Evolutionary conservation across 2,113 vertebrate genomes (phyloP), one percentile per base, ranked within the genome.

Genomic region (Marmota monax): DNA sequence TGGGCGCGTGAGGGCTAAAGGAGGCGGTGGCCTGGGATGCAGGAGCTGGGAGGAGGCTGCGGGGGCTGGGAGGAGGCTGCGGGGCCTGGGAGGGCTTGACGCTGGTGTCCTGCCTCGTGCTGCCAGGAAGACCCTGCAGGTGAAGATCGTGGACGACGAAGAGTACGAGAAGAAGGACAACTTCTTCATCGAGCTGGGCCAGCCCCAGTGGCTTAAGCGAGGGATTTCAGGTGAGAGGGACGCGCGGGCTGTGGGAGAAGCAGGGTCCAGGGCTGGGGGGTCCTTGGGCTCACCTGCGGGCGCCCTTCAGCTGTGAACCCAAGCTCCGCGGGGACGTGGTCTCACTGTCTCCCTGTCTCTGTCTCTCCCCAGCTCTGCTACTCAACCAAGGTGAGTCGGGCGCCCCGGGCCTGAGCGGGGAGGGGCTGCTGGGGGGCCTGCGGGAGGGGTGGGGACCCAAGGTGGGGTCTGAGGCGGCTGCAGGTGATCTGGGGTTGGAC

Each of bases 81-180:
- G 3, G 29, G 34, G 1, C 34, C 34, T 10, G 14, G 8, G 16
- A 39, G 63, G 73, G 11, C 2, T 61, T 83, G 18, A 96, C 1
- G 16, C 74, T 32, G 18, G 18, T 17, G 14, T 53, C 67, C 34
- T 16, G 48, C 93, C 67, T 37, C 51, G 48, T 8, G 16, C 25
- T 56, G 16, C 8, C 97, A 99, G 98, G 97, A 99, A 99, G 97
- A 99, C 98, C 0, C 98, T 99, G 34, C 99, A 99, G 97, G 99
- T 99, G 98, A 99, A 99, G 97, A 99, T 99, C 88, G 99, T 99
- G 37, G 99, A 99, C 3, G 99, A 99, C 0, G 99, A 99, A 84
- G 99, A 99, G 94, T 99, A 99, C 22, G 99, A 99, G 96, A 99
- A 99, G 87, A 99, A 99, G 82, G 99, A 99, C 93, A 99, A 99